These are phyloP conservation scores for Rhinopithecus roxellana DNA, from an alignment of 2,113 vertebrate species.

Conservation along the genomic window DNA sequence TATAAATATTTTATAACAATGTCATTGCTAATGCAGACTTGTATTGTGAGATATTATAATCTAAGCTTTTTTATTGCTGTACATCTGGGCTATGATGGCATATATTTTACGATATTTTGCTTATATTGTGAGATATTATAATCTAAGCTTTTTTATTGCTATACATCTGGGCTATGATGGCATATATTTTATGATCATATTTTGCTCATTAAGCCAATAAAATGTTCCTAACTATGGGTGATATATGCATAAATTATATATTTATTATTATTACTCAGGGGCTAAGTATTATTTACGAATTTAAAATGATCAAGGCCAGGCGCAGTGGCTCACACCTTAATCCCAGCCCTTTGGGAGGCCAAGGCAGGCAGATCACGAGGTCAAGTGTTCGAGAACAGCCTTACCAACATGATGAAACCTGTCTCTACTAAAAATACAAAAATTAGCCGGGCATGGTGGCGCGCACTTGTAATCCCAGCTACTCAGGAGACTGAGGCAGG, in stretches of 20 bases:
- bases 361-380: too few species aligned
- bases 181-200: neutral
- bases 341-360: too few species aligned
- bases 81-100: neutral
- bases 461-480: too few species aligned
- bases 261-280: neutral
- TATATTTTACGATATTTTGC: constrained; percentile 15
- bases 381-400: too few species aligned
- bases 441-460: too few species aligned
- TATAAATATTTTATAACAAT: constrained; percentile 46
- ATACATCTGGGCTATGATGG: neutral
- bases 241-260: neutral
- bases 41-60: neutral
- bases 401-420: too few species aligned
- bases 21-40: constrained; percentile 15
- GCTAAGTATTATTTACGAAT: constrained; percentile 8
- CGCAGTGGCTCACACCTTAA: too few species aligned
- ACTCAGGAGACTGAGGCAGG: too few species aligned
- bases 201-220: constrained; percentile 11
- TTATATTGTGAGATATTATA: constrained; percentile 17
- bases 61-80: neutral
- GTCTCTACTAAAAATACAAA: too few species aligned
- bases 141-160: neutral
- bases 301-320: neutral
- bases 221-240: neutral